A percentile compares a stretch with the other conserved stretches of the same genome.
Conservation (phyloP, 2,888 invertebrate genomes). For the Oscheius sp. region DNA sequence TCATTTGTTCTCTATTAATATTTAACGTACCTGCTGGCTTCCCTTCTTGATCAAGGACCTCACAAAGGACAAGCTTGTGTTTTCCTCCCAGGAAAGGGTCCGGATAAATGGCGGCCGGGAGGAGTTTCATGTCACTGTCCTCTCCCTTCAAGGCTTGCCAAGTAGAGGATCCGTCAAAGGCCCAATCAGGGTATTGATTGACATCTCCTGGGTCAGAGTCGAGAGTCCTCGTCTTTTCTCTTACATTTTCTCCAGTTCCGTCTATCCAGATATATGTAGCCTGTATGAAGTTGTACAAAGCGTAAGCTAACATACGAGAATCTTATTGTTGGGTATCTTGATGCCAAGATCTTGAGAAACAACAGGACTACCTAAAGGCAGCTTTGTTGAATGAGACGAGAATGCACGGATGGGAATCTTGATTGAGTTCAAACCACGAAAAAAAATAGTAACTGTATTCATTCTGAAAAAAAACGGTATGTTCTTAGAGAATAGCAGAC, state of each 20-base stretch:
- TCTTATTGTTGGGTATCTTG: conserved; percentile 36
- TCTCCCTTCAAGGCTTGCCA: conserved; percentile 75
- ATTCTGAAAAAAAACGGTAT: too few species aligned
- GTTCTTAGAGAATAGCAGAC: neutral
- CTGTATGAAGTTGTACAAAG: conserved; percentile 32
- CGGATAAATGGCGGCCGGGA: conserved; percentile 51
- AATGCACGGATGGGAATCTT: too few species aligned
- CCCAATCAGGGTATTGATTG: conserved; percentile 82
- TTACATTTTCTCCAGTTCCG: conserved; percentile 85
- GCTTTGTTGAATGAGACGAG: conserved; percentile 11
- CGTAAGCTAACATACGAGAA: conserved; percentile 15
- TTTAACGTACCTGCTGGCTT: conserved; percentile 79
- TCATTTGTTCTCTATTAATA: too few species aligned
- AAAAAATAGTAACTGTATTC: too few species aligned
- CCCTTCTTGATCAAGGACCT: conserved; percentile 83
- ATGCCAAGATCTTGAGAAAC: conserved; percentile 36
- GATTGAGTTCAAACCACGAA: too few species aligned
- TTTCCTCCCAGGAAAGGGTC: conserved; percentile 60
- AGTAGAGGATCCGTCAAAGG: conserved; percentile 91
- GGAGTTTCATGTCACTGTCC: conserved; percentile 71
- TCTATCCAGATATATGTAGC: conserved; percentile 94
- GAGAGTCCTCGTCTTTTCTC: conserved; percentile 86
- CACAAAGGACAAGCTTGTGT: conserved; percentile 57
- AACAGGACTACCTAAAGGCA: conserved; percentile 36
- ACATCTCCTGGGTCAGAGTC: conserved; percentile 81